Evolutionary conservation across 1,140 invertebrate genomes (phyloP), one percentile per base, ranked within the genome.

Genomic region (Sitobion miscanthi): DNA sequence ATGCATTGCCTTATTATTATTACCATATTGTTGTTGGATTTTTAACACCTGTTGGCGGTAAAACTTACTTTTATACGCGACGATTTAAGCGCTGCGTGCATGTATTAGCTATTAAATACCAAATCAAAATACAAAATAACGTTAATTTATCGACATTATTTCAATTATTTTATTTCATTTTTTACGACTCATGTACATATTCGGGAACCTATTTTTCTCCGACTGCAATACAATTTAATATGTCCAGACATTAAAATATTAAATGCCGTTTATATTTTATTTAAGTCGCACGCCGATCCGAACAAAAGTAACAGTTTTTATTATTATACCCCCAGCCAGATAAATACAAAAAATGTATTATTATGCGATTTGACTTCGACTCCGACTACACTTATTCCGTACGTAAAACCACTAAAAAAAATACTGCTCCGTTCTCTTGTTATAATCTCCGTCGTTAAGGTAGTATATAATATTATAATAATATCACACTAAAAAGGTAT

Each of bases 31-130:
- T 90, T 90, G 62, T 90, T 42, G 30, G 57, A 90, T 69, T n/a
- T 77, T 69, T 69, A 62, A 90, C 89, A 90, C 89, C 89, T 90
- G 89, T 45, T 45, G 38, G 57, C 25, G 89, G 89, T 90, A 38
- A 62, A 69, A 69, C 4, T 30, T n/a, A 17, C 25, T 88, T 35
- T 52, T 54, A 25, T 86, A 42, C 17, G 35, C 87, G 21, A 38
- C 8, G 8, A 49, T 25, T 54, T 89, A 54, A 38, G 21, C 17
- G n/a, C 17, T 3, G 1, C 14, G 62, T 77, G 4, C 14, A 30
- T 77, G 47, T 49, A 14, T 88, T 90, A 88, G 20, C 42, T 42
- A 42, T 88, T 14, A 87, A 87, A 89, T 14, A 42, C 9, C 21
- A 42, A 35, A 52, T 42, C 38, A 87, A 25, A 90, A 90, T 90